Percentiles rank a stretch among this genome's conserved stretches.
Conservation (phyloP, 2,888 invertebrate genomes). For the Syritta pipiens region DNA sequence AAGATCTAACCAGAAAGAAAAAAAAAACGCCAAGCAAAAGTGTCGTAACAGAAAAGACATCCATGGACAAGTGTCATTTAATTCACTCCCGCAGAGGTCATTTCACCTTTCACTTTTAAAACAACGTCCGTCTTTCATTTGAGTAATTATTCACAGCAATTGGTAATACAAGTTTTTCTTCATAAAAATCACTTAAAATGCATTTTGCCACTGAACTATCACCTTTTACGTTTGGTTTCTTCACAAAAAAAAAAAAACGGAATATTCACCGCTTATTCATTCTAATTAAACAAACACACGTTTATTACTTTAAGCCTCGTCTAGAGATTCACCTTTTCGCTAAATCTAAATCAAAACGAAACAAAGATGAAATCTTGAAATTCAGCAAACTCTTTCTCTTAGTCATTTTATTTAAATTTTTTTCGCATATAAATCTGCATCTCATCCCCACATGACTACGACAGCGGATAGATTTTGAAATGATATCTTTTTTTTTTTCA, state of each 20-base stretch:
- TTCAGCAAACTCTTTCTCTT: neutral
- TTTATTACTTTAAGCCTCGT: neutral
- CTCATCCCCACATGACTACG: neutral
- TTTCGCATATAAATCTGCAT: neutral
- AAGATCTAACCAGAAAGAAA: too few species aligned
- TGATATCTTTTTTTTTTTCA: neutral
- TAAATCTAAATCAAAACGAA: neutral
- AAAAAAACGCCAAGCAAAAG: too few species aligned
- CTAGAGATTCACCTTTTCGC: neutral
- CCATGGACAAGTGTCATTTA: too few species aligned
- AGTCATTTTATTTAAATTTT: constrained; percentile 27
- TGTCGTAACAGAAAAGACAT: too few species aligned
- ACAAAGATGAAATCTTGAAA: constrained; percentile 19
- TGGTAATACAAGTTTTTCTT: neutral
- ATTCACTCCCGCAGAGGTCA: too few species aligned
- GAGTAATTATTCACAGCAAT: neutral
- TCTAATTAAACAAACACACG: neutral
- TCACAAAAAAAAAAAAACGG: too few species aligned
- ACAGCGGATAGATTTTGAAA: neutral
- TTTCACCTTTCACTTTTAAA: neutral
- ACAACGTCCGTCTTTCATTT: neutral
- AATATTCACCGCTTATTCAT: neutral
- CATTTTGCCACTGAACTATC: neutral
- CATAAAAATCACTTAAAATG: neutral
- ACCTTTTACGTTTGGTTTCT: neutral